Percentiles rank a stretch among this genome's conserved stretches.
Evolutionary conservation across 2,888 invertebrate species (phyloP).

Genomic region (Scaptomyza parva): DNA sequence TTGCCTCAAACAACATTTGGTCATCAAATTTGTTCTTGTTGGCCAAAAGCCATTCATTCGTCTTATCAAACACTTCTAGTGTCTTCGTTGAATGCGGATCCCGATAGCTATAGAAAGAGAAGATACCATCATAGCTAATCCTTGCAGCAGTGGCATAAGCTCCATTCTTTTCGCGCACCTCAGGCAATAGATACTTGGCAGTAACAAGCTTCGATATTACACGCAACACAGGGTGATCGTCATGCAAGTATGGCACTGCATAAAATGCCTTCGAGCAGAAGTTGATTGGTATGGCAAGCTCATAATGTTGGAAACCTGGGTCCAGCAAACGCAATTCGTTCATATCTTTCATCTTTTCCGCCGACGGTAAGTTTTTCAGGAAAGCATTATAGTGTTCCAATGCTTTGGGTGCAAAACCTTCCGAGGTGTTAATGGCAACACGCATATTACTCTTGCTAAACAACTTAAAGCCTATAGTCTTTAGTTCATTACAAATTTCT

Average conservation of each 20-base stretch:
- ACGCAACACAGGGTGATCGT: conserved; percentile 91
- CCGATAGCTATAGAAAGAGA: conserved; percentile 94
- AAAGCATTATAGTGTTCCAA: conserved; percentile 83
- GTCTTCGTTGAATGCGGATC: conserved; percentile 94
- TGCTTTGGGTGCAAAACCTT: conserved; percentile 80
- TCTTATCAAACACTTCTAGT: conserved; percentile 91
- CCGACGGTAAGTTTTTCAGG: conserved; percentile 72
- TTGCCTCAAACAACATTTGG: conserved; percentile 93
- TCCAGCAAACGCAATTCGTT: conserved; percentile 85
- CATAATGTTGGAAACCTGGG: conserved; percentile 89
- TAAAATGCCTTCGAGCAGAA: conserved; percentile 92
- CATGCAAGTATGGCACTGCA: conserved; percentile 91
- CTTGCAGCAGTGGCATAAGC: conserved; percentile 96
- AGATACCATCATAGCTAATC: conserved; percentile 89
- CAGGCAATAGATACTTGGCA: conserved; percentile 93
- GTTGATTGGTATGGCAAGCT: conserved; percentile 94
- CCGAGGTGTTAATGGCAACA: conserved; percentile 88
- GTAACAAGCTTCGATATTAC: conserved; percentile 91
- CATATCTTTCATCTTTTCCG: conserved; percentile 35
- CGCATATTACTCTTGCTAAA: conserved; percentile 89
- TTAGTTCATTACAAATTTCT: conserved; percentile 87
- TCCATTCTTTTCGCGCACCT: conserved; percentile 95
- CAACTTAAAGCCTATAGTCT: conserved; percentile 87
- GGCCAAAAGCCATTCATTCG: conserved; percentile 89
- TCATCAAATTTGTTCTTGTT: conserved; percentile 87